Evolutionary conservation across 53 echinoderm and acorn worm genomes (phyloP).

Genomic region (Paracentrotus lividus): DNA sequence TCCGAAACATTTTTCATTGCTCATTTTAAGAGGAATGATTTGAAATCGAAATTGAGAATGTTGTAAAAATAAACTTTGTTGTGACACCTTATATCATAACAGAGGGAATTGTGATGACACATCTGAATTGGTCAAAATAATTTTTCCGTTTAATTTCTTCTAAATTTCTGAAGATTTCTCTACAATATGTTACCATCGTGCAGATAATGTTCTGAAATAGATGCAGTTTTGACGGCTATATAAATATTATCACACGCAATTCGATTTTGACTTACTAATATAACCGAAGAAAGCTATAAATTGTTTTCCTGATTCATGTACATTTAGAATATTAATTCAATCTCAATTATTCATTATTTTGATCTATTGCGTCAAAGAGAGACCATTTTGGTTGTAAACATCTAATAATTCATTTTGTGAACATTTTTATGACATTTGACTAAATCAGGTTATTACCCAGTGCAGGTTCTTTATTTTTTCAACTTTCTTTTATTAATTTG

Average conservation of each 20-base stretch:
- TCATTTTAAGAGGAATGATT: neutral
- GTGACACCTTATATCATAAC: too few species aligned
- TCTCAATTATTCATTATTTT: neutral
- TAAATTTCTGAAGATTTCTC: neutral
- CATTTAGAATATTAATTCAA: slow-evolving; percentile 3
- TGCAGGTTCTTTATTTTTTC: neutral
- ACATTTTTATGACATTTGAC: neutral
- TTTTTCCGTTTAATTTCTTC: neutral
- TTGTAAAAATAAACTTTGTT: too few species aligned
- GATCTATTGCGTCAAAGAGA: slow-evolving; percentile 18
- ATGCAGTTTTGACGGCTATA: neutral
- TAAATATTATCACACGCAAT: slow-evolving; percentile 28
- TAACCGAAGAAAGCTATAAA: neutral
- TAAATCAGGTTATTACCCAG: neutral
- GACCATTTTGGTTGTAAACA: slow-evolving; percentile 13
- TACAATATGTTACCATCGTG: neutral
- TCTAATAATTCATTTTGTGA: neutral
- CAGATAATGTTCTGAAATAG: slow-evolving; percentile 12
- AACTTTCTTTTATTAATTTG: neutral
- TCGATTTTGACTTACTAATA: neutral
- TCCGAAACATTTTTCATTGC: neutral
- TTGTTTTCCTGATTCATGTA: neutral
- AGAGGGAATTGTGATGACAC: too few species aligned
- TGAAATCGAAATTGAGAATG: neutral
- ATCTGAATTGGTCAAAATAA: too few species aligned